phyloP scores from a whole-genome alignment of 1,140 invertebrate species.

The Anoplolepis gracilipes region DNA sequence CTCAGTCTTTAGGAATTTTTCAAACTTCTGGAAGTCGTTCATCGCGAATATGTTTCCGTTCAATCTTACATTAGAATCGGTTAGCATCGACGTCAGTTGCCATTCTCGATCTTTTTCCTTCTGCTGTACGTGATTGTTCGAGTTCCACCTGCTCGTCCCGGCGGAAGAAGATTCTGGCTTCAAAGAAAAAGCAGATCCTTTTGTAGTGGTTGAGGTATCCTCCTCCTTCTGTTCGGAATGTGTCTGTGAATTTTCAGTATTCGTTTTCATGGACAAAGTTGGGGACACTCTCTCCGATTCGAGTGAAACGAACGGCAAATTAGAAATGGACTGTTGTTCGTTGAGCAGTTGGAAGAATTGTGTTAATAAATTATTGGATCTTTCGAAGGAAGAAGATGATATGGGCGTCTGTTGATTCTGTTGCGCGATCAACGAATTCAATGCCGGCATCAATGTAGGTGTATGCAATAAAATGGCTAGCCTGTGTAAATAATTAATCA shows the following conservation, averaged over 20 bases:
- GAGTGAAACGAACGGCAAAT: conserved; percentile 34
- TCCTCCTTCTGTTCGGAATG: not conserved
- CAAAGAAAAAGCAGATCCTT: not conserved
- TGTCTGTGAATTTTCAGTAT: not conserved
- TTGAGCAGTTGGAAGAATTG: conserved; percentile 54
- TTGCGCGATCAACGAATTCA: conserved; percentile 64
- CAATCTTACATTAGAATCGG: not conserved
- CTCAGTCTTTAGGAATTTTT: not conserved
- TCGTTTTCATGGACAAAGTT: not conserved
- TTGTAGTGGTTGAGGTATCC: not conserved
- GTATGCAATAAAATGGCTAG: conserved; percentile 60
- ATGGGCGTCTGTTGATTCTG: conserved; percentile 43
- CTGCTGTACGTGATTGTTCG: not conserved
- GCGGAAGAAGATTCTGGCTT: not conserved
- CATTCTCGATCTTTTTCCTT: not conserved
- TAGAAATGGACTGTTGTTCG: conserved; percentile 51
- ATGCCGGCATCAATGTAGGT: conserved; percentile 57
- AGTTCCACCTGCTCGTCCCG: not conserved
- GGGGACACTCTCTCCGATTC: conserved; percentile 13
- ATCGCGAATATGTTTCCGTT: conserved; percentile 3
- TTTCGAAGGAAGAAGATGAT: conserved; percentile 46
- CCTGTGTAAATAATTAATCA: conserved; percentile 33
- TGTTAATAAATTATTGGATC: conserved; percentile 55
- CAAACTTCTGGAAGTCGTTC: conserved; percentile 4
- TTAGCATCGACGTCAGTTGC: conserved; percentile 11